Evolutionary conservation across 2,888 invertebrate genomes (phyloP).

Genomic region (Pammene aurita): DNA sequence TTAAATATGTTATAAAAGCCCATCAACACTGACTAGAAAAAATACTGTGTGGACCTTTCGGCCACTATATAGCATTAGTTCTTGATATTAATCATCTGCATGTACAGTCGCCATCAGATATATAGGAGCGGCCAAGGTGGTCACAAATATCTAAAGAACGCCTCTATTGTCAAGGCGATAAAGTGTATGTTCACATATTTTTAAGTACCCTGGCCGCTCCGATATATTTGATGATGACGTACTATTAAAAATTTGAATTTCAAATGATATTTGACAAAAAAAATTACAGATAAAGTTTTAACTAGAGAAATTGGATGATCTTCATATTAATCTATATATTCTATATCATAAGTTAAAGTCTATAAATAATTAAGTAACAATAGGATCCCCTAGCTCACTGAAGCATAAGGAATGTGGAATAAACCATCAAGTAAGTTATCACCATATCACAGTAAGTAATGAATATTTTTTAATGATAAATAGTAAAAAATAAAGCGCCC

Average conservation of each 20-base stretch:
- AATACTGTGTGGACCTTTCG: slow-evolving; percentile 25
- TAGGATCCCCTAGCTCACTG: background rate
- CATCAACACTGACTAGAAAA: slow-evolving; percentile 34
- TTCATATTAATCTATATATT: background rate
- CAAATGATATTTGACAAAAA: too few species aligned
- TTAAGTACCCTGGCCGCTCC: too few species aligned
- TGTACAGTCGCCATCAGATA: too few species aligned
- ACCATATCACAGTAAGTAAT: slow-evolving; percentile 8
- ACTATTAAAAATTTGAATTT: background rate
- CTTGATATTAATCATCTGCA: too few species aligned
- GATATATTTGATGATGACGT: background rate
- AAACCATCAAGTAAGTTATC: background rate
- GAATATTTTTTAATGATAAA: background rate
- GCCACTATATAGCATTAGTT: background rate
- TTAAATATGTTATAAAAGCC: slow-evolving; percentile 9
- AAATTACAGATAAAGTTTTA: too few species aligned
- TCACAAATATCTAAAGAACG: too few species aligned
- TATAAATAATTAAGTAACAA: slow-evolving; percentile 19
- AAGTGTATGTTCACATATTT: too few species aligned
- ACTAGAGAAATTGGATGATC: too few species aligned
- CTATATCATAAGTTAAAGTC: background rate
- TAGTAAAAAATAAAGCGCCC: too few species aligned
- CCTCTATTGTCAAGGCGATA: too few species aligned
- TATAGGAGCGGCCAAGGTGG: too few species aligned
- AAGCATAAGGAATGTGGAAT: slow-evolving; percentile 3